Conservation (phyloP, 2,797 vertebrate species). For the Hyperoplus immaculatus region DNA sequence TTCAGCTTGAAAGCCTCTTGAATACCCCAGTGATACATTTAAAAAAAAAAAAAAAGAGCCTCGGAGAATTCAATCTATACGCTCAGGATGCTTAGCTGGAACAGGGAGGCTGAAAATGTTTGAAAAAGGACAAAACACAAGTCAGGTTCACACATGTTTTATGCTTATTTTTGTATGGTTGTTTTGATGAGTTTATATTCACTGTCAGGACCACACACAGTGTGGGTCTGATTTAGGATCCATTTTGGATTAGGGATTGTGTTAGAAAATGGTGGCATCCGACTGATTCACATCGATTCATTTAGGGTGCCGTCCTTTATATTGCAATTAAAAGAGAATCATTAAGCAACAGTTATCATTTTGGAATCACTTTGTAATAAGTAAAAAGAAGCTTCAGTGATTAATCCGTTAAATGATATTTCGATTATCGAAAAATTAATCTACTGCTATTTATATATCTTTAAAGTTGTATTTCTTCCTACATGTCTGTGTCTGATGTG, state of each 20-base stretch:
- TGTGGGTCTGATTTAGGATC: slow-evolving; percentile 41
- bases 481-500: background rate
- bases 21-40: slow-evolving; percentile 19
- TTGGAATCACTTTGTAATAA: background rate
- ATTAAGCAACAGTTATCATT: slow-evolving; percentile 25
- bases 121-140: slow-evolving; percentile 30
- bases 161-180: slow-evolving; percentile 29
- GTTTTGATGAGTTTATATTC: slow-evolving; percentile 41
- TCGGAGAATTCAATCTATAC: slow-evolving; percentile 38
- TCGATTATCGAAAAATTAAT: background rate
- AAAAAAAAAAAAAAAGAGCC: slow-evolving; percentile 4
- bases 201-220: slow-evolving; percentile 15
- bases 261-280: slow-evolving; percentile 44
- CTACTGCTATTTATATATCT: background rate
- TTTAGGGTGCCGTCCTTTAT: slow-evolving; percentile 36
- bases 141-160: slow-evolving; percentile 24
- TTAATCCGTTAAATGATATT: background rate
- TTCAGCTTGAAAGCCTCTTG: slow-evolving; percentile 49
- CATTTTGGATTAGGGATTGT: slow-evolving; percentile 49
- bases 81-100: slow-evolving; percentile 45
- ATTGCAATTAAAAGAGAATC: slow-evolving; percentile 26
- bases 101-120: slow-evolving; percentile 23
- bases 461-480: background rate
- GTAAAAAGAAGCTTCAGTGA: background rate
- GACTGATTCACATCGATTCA: slow-evolving; percentile 30